phyloP scores from a whole-genome alignment of 2,888 invertebrate genomes.

The Priocnemis perturbator region DNA sequence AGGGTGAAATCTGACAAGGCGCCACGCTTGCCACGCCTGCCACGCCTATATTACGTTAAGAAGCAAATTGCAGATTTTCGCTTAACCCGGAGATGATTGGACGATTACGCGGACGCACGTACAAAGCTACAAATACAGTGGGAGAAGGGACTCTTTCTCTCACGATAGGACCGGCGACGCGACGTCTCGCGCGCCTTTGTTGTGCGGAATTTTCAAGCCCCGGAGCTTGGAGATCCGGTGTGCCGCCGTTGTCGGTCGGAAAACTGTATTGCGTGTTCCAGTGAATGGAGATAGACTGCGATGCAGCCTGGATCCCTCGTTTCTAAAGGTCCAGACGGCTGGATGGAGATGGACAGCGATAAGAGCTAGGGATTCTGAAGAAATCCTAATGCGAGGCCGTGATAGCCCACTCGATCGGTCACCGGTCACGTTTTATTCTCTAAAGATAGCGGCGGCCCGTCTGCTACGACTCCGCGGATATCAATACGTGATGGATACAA shows the following conservation, averaged over 20 bases:
- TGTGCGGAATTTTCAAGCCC: background rate
- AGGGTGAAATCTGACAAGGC: too few species aligned
- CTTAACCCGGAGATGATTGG: too few species aligned
- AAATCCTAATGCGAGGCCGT: constrained; percentile 50
- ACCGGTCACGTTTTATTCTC: constrained; percentile 48
- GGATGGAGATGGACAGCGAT: constrained; percentile 46
- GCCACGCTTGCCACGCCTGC: too few species aligned
- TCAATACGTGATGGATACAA: constrained; percentile 12
- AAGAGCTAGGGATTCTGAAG: constrained; percentile 32
- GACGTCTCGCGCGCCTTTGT: too few species aligned
- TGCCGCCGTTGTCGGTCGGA: constrained; percentile 2
- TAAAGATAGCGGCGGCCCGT: constrained; percentile 30
- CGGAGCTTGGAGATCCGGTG: background rate
- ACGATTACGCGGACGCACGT: too few species aligned
- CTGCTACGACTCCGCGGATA: constrained; percentile 16
- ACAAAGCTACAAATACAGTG: too few species aligned
- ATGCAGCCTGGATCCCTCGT: constrained; percentile 36
- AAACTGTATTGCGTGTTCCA: constrained; percentile 45
- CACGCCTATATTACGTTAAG: too few species aligned
- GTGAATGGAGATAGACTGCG: constrained; percentile 49
- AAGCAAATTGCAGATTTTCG: too few species aligned
- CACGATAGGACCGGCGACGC: too few species aligned
- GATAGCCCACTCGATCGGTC: constrained; percentile 52
- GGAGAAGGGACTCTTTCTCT: too few species aligned
- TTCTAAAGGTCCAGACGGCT: constrained; percentile 46